These are phyloP conservation scores for Cephalopachus bancanus DNA, from an alignment of 2,797 vertebrate genomes.

Conservation along the genomic window DNA sequence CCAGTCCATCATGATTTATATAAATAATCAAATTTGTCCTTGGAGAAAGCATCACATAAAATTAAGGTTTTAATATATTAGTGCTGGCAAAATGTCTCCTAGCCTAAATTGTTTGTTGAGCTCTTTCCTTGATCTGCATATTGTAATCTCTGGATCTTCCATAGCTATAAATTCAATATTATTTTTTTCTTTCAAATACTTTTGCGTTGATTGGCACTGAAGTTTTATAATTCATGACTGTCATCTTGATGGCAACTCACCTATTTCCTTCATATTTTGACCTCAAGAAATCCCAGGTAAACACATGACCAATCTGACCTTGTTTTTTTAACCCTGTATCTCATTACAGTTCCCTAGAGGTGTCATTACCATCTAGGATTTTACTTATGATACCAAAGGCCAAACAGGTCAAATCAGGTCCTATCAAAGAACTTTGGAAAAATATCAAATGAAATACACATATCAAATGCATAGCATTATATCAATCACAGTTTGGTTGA, in stretches of 20 bases:
- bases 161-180: not conserved
- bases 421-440: not conserved
- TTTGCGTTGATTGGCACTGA: not conserved
- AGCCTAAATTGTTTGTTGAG: not conserved
- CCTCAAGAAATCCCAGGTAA: not conserved
- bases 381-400: not conserved
- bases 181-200: not conserved
- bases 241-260: not conserved
- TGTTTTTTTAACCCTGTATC: not conserved
- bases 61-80: not conserved
- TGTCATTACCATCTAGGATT: not conserved
- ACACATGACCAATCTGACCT: not conserved
- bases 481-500: not conserved
- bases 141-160: not conserved
- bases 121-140: not conserved
- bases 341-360: not conserved
- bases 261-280: not conserved
- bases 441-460: not conserved
- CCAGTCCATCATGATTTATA: not conserved
- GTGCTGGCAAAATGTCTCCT: not conserved
- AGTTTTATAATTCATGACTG: not conserved
- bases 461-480: not conserved
- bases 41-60: not conserved
- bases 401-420: not conserved
- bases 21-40: not conserved